Percentiles rank a stretch among this genome's conserved stretches.
Evolutionary conservation across 2,113 vertebrate species (phyloP).

Genomic region (Epinephelus lanceolatus): DNA sequence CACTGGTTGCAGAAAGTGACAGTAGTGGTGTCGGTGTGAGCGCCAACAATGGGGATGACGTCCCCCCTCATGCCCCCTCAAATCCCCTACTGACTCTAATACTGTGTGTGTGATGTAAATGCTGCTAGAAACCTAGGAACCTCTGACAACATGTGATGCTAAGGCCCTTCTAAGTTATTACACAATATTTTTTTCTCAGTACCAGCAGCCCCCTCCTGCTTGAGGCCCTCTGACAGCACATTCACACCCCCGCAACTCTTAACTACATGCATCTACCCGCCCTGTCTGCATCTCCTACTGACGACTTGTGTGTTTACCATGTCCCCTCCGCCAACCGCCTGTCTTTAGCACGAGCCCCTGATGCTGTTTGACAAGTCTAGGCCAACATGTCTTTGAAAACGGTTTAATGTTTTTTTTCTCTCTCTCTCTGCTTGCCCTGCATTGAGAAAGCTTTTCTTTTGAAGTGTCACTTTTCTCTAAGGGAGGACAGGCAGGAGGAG

Average conservation of each 20-base stretch:
- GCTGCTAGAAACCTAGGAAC: neutral
- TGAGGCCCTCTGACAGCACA: constrained; percentile 15
- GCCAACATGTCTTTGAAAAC: constrained; percentile 67
- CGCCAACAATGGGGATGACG: too few relatives aligned
- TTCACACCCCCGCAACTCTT: constrained; percentile 15
- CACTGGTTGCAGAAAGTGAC: too few relatives aligned
- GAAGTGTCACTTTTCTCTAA: constrained; percentile 66
- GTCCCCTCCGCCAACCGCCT: constrained; percentile 23
- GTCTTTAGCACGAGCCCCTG: constrained; percentile 30
- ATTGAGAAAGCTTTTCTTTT: constrained; percentile 60
- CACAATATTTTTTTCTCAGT: neutral
- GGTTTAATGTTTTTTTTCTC: constrained; percentile 40
- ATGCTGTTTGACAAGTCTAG: constrained; percentile 71
- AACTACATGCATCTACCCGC: constrained; percentile 26
- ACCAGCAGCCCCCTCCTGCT: neutral
- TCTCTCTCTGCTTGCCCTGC: constrained; percentile 13
- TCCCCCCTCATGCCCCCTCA: too few relatives aligned
- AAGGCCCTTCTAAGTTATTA: neutral
- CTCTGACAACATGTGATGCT: neutral
- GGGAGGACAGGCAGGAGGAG: constrained; percentile 24
- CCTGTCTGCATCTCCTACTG: constrained; percentile 20
- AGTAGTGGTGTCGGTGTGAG: too few relatives aligned
- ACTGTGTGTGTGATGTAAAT: neutral
- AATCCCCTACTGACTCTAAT: too few relatives aligned
- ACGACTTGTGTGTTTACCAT: constrained; percentile 36